Evolutionary conservation across 2,888 invertebrate species (phyloP).

Genomic region (Synergus gifuensis): DNA sequence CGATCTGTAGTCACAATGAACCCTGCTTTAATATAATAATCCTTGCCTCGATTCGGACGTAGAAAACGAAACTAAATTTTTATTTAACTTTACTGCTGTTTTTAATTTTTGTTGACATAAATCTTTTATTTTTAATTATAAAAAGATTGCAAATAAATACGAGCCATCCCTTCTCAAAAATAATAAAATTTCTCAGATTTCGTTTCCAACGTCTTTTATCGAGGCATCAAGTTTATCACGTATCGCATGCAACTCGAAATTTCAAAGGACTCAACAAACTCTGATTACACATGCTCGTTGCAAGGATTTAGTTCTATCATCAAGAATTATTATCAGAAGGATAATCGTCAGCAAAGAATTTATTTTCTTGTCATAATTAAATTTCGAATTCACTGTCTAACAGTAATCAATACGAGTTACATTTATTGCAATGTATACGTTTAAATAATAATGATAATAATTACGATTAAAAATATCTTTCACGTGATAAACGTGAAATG

Average conservation of each 20-base stretch:
- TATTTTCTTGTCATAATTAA: conserved; percentile 47
- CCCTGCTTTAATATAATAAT: conserved; percentile 35
- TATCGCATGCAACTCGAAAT: conserved; percentile 38
- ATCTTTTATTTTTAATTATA: no score
- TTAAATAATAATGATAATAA: conserved; percentile 63
- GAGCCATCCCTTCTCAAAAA: not conserved
- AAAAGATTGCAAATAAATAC: not conserved
- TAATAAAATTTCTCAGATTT: conserved; percentile 1
- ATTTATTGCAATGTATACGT: conserved; percentile 70
- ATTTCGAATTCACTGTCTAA: conserved; percentile 58
- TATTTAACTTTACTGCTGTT: not conserved
- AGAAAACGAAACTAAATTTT: conserved; percentile 12
- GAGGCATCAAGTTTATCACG: conserved; percentile 18
- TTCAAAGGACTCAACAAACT: conserved; percentile 36
- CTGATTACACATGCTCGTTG: conserved; percentile 68
- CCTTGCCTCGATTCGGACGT: conserved; percentile 19
- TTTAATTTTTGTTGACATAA: no score
- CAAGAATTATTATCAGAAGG: conserved; percentile 56
- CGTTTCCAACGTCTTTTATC: conserved; percentile 1
- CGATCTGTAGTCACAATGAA: conserved; percentile 38
- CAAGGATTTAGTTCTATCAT: conserved; percentile 56
- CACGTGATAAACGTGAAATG: conserved; percentile 64
- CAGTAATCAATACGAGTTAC: conserved; percentile 68
- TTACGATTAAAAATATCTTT: conserved; percentile 64
- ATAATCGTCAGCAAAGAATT: conserved; percentile 66